Evolutionary conservation across 1,140 invertebrate species (phyloP), one percentile per base, ranked within the genome.

Genomic region (Drosophila jambulina): DNA sequence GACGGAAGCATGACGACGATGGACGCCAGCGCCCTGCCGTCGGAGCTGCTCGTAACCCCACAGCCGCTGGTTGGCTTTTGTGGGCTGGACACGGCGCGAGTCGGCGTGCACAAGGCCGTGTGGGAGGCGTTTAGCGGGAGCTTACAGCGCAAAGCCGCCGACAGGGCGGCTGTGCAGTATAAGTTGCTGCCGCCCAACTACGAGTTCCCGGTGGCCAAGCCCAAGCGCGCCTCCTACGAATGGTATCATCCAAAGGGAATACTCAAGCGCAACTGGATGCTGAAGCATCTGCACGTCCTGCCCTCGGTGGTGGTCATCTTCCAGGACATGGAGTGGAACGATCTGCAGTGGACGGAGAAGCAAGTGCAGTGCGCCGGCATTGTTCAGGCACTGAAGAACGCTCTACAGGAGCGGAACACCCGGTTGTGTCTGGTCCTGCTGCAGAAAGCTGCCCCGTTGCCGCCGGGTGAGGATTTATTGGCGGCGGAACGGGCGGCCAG

Each of bases 191-290:
- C 94, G 34, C 94, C 96, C 56, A 95, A 95, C 32, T 96, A 98
- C 93, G 96, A 97, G 85, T 99, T 99, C 93, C 98, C 98, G 12
- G 95, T 96, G 46, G 95, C 97, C 10, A 99, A 99, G 93, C 96
- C 96, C 25, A 98, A 98, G 95, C 94, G 97, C 83, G 96, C 97
- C 80, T 97, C 97, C 0, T 99, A 99, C 93, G 98, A 99, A 87
- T 98, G 97, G 96, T 99, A 99, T 88, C 96, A 98, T 83, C 98
- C 98, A 0, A 99, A 98, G 94, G 99, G 99, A 32, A 98, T 99
- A 71, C 93, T 99, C 4, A 99, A 99, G 92, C 95, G 96, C 10
- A 97, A 98, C 88, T 99, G 99, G 99, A 97, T 99, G 94, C 94
- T 96, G 12, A 99, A 99, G 94, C 98, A 99, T 93, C 94, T 99